These are phyloP conservation scores for Oithona nana DNA, from an alignment of 2,888 invertebrate genomes.

Conservation along the genomic window DNA sequence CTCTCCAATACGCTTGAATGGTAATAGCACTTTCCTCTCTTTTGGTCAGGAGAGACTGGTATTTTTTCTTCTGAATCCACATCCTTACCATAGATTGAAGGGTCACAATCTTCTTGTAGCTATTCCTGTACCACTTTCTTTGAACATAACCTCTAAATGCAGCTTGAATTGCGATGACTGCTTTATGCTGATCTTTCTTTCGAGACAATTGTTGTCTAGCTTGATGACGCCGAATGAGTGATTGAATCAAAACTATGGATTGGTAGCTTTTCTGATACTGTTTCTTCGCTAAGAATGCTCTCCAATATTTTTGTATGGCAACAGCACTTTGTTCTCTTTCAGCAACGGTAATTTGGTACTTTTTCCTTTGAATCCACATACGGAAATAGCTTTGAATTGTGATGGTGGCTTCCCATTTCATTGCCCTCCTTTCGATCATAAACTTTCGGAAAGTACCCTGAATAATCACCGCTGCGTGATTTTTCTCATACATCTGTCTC, in stretches of 20 bases:
- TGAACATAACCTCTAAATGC: neutral
- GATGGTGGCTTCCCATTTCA: neutral
- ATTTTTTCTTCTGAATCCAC: neutral
- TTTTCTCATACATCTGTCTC: no score
- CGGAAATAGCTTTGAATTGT: neutral
- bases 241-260: neutral
- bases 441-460: no score
- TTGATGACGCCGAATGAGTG: neutral
- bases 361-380: neutral
- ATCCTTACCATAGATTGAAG: neutral
- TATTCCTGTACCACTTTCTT: neutral
- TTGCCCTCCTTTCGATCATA: neutral
- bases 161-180: neutral
- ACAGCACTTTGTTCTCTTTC: neutral
- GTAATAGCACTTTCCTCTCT: neutral
- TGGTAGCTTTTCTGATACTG: neutral
- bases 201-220: neutral
- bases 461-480: no score
- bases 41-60: neutral
- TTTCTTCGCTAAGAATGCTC: neutral
- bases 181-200: neutral
- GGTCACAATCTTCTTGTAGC: neutral
- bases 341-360: neutral
- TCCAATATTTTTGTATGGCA: neutral
- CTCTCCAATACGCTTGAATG: neutral